Percentiles rank a stretch among this genome's conserved stretches.
These are phyloP conservation scores for Phycodurus eques DNA, from an alignment of 2,113 vertebrate species.

Conservation along the genomic window DNA sequence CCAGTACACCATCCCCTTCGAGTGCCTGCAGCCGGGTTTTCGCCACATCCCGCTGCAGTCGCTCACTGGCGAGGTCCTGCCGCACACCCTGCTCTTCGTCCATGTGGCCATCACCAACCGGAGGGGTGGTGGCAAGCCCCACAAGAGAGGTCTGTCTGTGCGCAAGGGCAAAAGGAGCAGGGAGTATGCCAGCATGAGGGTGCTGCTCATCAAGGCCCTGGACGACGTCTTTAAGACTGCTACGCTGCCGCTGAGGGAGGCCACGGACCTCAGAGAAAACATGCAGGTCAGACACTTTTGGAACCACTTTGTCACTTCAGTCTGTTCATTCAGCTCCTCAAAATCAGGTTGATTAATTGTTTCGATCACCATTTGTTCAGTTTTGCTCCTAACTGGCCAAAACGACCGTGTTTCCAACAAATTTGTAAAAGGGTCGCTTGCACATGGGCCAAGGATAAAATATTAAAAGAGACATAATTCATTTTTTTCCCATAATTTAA, in stretches of 20 bases:
- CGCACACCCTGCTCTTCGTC: constrained; percentile 90
- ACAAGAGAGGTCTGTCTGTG: constrained; percentile 94
- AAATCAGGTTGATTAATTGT: background rate
- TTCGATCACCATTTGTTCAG: no score
- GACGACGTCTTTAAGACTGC: constrained; percentile 97
- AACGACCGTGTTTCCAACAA: no score
- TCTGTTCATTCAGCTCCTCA: background rate
- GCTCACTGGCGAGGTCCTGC: constrained; percentile 86
- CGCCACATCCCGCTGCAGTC: constrained; percentile 92
- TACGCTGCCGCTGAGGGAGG: constrained; percentile 86
- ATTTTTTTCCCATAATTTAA: no score
- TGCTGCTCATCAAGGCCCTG: constrained; percentile 86
- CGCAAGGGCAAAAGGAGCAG: constrained; percentile 89
- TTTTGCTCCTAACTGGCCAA: no score
- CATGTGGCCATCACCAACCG: constrained; percentile 97
- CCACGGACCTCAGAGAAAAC: constrained; percentile 95
- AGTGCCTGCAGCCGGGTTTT: constrained; percentile 95
- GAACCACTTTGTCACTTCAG: background rate
- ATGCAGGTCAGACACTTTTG: constrained; percentile 85
- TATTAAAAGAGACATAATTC: no score
- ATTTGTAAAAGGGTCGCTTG: no score
- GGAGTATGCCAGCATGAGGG: constrained; percentile 93
- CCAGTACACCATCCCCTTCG: constrained; percentile 95
- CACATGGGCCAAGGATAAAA: no score
- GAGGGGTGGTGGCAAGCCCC: constrained; percentile 94